Percentiles rank a stretch among this genome's conserved stretches.
phyloP scores from a whole-genome alignment of 2,888 invertebrate genomes.

The Ischnura elegans region DNA sequence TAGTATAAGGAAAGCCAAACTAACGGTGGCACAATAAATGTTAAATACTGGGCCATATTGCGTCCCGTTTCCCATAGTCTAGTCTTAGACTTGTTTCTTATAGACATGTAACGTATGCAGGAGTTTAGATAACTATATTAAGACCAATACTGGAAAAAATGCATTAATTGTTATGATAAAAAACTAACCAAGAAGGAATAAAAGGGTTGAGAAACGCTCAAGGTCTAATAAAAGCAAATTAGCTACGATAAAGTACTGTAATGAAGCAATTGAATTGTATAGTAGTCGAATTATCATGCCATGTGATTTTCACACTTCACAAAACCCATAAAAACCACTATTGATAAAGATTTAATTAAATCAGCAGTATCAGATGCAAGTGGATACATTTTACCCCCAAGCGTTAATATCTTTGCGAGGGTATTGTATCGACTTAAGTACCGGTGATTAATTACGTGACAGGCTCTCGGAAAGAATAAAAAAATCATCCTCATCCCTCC shows the following conservation, averaged over 20 bases:
- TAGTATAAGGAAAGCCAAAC: too few species aligned
- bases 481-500: background rate
- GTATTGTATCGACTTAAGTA: constrained; percentile 1
- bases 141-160: too few species aligned
- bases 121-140: too few species aligned
- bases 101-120: too few species aligned
- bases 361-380: background rate
- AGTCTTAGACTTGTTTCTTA: too few species aligned
- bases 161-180: too few species aligned
- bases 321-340: background rate
- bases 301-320: background rate
- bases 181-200: too few species aligned
- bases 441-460: background rate
- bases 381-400: background rate
- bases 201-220: too few species aligned
- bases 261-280: background rate
- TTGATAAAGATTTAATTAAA: background rate
- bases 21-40: too few species aligned
- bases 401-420: background rate
- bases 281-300: background rate
- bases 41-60: too few species aligned
- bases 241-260: background rate
- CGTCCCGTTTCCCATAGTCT: too few species aligned
- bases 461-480: background rate
- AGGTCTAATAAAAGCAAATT: background rate